Evolutionary conservation across 2,113 vertebrate species (phyloP).

Genomic region (Rattus norvegicus): GRCr8 NC_086029.1:96037501-96038000

Average conservation of each 20-base stretch:
- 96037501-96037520: background rate
- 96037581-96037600: background rate
- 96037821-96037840: background rate
- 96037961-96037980: background rate
- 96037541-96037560: background rate
- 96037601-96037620: background rate
- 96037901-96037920: conserved; percentile 53
- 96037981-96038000: background rate
- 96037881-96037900: conserved; percentile 11
- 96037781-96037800: background rate
- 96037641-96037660: background rate
- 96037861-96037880: background rate
- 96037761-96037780: too few relatives aligned
- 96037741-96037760: background rate
- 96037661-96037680: background rate
- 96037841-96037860: background rate
- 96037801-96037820: background rate
- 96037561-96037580: fast-evolving
- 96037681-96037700: background rate
- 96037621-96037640: background rate
- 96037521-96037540: too few relatives aligned
- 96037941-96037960: conserved; percentile 44
- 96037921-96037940: conserved; percentile 52
- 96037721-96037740: background rate
- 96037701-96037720: background rate